These are phyloP conservation scores for Cyclophora albipunctata DNA, from an alignment of 2,888 invertebrate genomes.

Conservation along the genomic window DNA sequence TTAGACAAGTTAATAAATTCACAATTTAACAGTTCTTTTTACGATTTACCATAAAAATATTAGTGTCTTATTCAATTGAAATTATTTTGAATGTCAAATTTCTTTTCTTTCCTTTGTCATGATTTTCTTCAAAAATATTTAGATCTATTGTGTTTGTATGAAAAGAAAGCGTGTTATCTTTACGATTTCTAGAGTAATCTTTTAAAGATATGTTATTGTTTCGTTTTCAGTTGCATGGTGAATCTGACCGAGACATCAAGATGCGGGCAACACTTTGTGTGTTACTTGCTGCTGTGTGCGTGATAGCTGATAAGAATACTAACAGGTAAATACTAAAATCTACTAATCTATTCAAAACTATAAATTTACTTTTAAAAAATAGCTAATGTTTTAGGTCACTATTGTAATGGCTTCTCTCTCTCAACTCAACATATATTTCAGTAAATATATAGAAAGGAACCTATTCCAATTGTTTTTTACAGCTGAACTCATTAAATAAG, in stretches of 20 bases:
- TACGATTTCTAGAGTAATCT: neutral
- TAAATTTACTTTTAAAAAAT: too few species aligned
- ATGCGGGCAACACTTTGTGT: conserved; percentile 46
- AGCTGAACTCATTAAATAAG: too few species aligned
- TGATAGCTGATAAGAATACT: conserved; percentile 41
- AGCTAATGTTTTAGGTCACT: too few species aligned
- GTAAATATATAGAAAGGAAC: too few species aligned
- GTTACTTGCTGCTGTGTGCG: conserved; percentile 37
- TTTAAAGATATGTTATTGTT: conserved; percentile 5
- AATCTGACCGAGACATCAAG: conserved; percentile 38
- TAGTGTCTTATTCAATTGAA: neutral
- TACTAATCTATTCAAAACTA: too few species aligned
- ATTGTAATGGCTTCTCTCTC: too few species aligned
- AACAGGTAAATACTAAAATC: conserved; percentile 34
- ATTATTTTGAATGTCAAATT: neutral
- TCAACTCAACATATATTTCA: too few species aligned
- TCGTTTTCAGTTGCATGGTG: conserved; percentile 44
- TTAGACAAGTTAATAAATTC: conserved; percentile 42
- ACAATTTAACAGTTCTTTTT: conserved; percentile 42
- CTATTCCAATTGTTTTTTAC: too few species aligned
- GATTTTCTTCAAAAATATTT: too few species aligned
- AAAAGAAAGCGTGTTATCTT: too few species aligned
- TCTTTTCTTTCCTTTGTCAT: too few species aligned
- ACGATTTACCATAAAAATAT: neutral
- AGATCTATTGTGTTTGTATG: too few species aligned